Evolutionary conservation across 2,797 vertebrate species (phyloP), one percentile per base, ranked within the genome.

Genomic region (Poeciliopsis turneri): DNA sequence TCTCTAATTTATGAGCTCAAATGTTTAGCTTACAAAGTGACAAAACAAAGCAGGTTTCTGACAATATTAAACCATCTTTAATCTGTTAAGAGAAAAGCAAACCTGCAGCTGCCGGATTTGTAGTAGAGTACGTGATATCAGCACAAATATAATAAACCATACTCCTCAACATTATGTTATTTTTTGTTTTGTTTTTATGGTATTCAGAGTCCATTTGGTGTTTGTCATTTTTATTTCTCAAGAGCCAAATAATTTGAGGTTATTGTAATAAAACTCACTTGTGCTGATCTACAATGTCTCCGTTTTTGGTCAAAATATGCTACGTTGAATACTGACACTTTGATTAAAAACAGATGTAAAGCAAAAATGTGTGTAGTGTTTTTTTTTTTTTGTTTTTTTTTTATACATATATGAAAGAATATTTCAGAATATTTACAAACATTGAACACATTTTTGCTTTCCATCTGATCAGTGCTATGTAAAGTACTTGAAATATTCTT

Each of bases 1-100:
- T 94, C 78, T 91, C 55, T 91, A 90, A 95, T 93, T 95, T 94
- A 93, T 95, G 85, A 76, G 55, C 86, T 82, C 23, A 84, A 76
- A 76, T 75, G 79, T 78, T 84, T 84, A 82, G 82, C 20, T 46
- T 46, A 15, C 45, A 46, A 46, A 46, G 46, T 78, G 46, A 53
- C 68, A 49, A 82, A 83, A 82, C 78, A 36, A 25, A 69, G 76
- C 66, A 5, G 81, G 45, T 78, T 75, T 77, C 79, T 89, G 91
- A 57, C 87, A 91, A 88, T 90, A 85, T 94, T 93, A 82, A 79
- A 78, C 59, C 80, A 47, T 43, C 69, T 81, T n/a, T 82, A 79
- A 78, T 70, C 59, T 88, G 72, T 84, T 76, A 55, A 46, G 76
- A 78, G n/a, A 77, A 46, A 70, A 15, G 20, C 78, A n/a, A 86